Evolutionary conservation across 1,140 invertebrate species (phyloP).

Genomic region (Solenopsis fugax): DNA sequence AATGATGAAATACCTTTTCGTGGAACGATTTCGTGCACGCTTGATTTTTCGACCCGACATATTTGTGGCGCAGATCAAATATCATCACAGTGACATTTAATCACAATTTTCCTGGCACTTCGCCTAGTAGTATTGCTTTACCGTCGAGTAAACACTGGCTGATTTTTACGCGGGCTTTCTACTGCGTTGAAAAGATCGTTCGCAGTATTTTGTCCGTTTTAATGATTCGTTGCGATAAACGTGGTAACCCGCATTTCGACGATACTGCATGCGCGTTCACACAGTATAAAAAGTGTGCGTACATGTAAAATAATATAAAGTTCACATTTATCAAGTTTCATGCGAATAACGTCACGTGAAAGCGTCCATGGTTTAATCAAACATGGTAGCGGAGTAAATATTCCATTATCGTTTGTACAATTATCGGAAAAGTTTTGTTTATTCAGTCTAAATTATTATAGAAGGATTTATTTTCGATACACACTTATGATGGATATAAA

Average conservation of each 20-base stretch:
- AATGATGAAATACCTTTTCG: not conserved
- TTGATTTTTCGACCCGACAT: not conserved
- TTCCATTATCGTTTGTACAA: conserved; percentile 2
- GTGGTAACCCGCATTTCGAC: not conserved
- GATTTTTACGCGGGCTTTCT: conserved; percentile 25
- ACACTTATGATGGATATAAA: conserved; percentile 8
- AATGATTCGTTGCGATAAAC: conserved; percentile 15
- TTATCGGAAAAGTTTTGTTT: conserved; percentile 42
- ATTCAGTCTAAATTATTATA: conserved; percentile 20
- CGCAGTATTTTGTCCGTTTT: conserved; percentile 29
- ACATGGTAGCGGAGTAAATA: conserved; percentile 18
- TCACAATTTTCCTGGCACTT: conserved; percentile 8
- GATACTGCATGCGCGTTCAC: not conserved
- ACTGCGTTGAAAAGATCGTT: conserved; percentile 31
- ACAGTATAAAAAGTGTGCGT: not conserved
- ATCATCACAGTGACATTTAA: conserved; percentile 17
- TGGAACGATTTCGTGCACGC: not conserved
- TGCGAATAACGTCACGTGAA: not conserved
- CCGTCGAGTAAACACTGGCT: not conserved
- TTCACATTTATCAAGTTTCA: conserved; percentile 30
- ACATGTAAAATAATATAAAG: not conserved
- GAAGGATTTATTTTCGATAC: conserved; percentile 15
- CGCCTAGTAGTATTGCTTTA: conserved; percentile 21
- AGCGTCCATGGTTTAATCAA: conserved; percentile 1
- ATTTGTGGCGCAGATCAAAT: not conserved